Evolutionary conservation across 2,888 invertebrate species (phyloP), one percentile per base, ranked within the genome.

Genomic region (Megaustenia siamemsis): DNA sequence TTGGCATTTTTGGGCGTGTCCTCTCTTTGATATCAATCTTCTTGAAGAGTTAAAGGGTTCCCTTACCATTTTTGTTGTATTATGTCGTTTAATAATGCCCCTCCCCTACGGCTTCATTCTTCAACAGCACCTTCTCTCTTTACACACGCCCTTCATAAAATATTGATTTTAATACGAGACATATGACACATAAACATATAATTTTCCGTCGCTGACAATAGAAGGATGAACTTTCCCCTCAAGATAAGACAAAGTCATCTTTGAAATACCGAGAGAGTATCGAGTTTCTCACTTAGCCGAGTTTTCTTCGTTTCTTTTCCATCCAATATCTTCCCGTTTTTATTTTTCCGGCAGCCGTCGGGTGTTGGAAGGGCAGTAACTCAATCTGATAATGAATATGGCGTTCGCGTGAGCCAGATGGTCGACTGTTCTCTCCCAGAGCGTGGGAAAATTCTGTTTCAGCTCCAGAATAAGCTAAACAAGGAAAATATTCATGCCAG

Each of bases 401-500:
- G 80, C 68, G 69, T 45, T 69, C 79, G 73, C 86, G 84, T 84
- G 86, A 84, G 86, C 86, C 88, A 86, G 82, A 86, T 86, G 86
- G 84, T 82, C 68, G 68, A 28, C 53, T 68, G 68, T 60, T 71
- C 71, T 71, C n/a, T 71, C 43, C 24, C 71, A 28, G 84, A 88
- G 79, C 88, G 88, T 88, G 88, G 88, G 88, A 88, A 88, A 84
- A 56, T 71, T 40, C 71, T n/a, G 12, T 28, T 43, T n/a, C 40
- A 24, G 15, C 35, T 3, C 21, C 21, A 56, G 56, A 56, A 35
- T 12, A 32, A 35, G 21, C 4, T 18, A 21, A 63, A 8, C 32
- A 63, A 32, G 18, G 32, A 63, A 63, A 60, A 63, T 32, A 15
- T n/a, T n/a, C n/a, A n/a, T n/a, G n/a, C n/a, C n/a, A n/a, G n/a